Percentiles rank a stretch among this genome's conserved stretches.
Evolutionary conservation across 2,888 invertebrate genomes (phyloP).

Genomic region (Drosophila formosana): DNA sequence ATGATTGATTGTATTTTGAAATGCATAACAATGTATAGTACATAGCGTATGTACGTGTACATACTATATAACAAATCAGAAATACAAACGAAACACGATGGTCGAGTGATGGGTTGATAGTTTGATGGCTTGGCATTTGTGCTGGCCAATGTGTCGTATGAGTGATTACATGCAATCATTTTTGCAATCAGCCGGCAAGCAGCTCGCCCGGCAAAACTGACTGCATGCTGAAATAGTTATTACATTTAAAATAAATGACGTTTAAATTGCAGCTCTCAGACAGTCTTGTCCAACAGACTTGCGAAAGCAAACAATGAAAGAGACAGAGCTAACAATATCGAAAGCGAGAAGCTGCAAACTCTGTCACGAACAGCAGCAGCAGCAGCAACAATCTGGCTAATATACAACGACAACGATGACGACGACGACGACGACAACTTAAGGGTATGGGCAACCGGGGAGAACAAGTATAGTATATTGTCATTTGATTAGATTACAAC

Average conservation of each 20-base stretch:
- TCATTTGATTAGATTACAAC: slow-evolving; percentile 70
- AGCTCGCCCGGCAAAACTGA: slow-evolving; percentile 22
- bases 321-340: slow-evolving; percentile 26
- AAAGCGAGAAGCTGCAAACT: slow-evolving; percentile 28
- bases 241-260: slow-evolving; percentile 68
- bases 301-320: slow-evolving; percentile 20
- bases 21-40: slow-evolving; percentile 22
- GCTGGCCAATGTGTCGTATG: slow-evolving; percentile 59
- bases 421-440: neutral
- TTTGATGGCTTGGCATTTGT: slow-evolving; percentile 8
- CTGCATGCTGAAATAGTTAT: slow-evolving; percentile 65
- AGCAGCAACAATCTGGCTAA: slow-evolving; percentile 47
- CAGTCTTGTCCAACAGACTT: slow-evolving; percentile 1
- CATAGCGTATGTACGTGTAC: neutral
- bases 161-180: slow-evolving; percentile 68
- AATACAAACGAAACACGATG: slow-evolving; percentile 35
- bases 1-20: slow-evolving; percentile 56
- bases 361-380: slow-evolving; percentile 27
- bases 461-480: slow-evolving; percentile 48
- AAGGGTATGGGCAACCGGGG: neutral
- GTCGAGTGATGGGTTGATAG: slow-evolving; percentile 5
- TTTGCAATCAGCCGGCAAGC: slow-evolving; percentile 55
- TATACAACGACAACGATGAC: slow-evolving; percentile 14
- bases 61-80: slow-evolving; percentile 53
- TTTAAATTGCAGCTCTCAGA: slow-evolving; percentile 57